A percentile compares a stretch with the other conserved stretches of the same genome.
Conservation (phyloP, 2,113 vertebrate species). For the Mobula birostris region DNA sequence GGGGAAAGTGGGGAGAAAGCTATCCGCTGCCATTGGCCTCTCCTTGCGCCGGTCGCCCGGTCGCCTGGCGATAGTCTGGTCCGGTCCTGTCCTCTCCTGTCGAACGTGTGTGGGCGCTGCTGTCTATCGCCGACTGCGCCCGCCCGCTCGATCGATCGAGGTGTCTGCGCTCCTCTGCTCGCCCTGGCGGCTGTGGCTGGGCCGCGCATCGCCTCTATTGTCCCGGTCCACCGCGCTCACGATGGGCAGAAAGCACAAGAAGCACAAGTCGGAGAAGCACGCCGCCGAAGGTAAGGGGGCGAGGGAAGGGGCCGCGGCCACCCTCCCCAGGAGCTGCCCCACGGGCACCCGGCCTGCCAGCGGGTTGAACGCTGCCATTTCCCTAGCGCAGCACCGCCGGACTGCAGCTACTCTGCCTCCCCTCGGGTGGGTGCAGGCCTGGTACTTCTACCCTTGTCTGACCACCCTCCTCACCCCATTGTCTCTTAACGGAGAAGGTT, state of each 20-base stretch:
- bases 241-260: slow-evolving; percentile 96
- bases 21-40: no score
- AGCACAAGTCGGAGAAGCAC: slow-evolving; percentile 85
- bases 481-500: no score
- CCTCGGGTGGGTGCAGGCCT: no score
- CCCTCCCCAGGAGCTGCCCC: no score
- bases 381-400: neutral
- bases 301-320: no score
- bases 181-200: neutral
- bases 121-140: neutral
- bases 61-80: no score
- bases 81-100: no score
- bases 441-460: neutral
- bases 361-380: neutral
- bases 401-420: no score
- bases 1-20: no score
- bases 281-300: slow-evolving; percentile 69
- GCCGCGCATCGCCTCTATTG: neutral
- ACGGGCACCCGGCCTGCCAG: no score
- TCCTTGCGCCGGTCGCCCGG: no score
- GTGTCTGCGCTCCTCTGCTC: neutral
- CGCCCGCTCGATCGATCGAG: neutral
- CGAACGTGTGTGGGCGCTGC: neutral
- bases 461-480: neutral
- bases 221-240: slow-evolving; percentile 35